Percentiles rank a stretch among this genome's conserved stretches.
These are phyloP conservation scores for Mesocricetus auratus DNA, from an alignment of 2,113 vertebrate species.

Conservation along the genomic window DNA sequence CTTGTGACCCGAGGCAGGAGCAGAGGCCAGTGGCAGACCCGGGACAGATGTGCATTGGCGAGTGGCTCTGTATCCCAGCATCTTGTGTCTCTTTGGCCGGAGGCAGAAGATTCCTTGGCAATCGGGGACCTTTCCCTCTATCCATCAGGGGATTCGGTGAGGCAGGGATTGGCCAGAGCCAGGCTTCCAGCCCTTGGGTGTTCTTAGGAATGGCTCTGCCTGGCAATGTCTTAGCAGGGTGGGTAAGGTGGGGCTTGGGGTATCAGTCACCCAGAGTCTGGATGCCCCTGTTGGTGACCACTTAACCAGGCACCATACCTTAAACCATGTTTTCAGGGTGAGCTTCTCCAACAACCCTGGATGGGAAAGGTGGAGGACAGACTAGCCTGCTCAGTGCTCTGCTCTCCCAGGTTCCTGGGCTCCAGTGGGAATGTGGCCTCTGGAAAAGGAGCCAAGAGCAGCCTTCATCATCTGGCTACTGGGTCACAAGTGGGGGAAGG, in stretches of 20 bases:
- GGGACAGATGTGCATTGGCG: neutral
- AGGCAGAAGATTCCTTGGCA: constrained; percentile 29
- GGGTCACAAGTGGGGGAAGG: neutral
- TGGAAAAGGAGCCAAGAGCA: neutral
- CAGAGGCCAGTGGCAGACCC: constrained; percentile 32
- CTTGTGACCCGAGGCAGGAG: neutral
- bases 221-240: neutral
- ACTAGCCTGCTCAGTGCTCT: neutral
- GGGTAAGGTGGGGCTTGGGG: neutral
- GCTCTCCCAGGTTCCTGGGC: neutral
- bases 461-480: neutral
- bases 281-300: neutral
- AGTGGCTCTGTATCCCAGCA: neutral
- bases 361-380: neutral
- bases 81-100: neutral
- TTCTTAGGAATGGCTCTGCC: neutral
- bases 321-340: neutral
- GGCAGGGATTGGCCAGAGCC: constrained; percentile 20
- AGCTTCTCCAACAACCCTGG: neutral
- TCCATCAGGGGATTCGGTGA: neutral
- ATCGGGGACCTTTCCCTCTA: neutral
- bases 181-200: neutral
- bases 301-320: constrained; percentile 11
- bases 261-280: neutral
- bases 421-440: neutral